These are phyloP conservation scores for Pterophyllum scalare DNA, from an alignment of 2,113 vertebrate genomes.

Conservation along the genomic window DNA sequence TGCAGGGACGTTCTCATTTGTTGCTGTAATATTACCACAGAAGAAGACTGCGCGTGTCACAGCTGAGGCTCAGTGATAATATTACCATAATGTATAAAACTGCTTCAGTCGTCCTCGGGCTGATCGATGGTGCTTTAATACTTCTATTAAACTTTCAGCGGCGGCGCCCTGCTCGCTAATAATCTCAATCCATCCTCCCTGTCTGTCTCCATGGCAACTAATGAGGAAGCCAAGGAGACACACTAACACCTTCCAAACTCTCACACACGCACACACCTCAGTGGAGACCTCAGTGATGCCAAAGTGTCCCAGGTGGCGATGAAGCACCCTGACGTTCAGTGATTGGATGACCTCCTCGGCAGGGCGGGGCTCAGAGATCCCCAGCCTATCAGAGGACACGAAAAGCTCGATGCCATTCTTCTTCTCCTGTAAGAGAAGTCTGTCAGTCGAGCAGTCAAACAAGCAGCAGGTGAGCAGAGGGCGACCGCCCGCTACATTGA, in stretches of 20 bases:
- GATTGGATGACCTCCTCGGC: constrained; percentile 92
- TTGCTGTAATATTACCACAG: background rate
- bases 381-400: constrained; percentile 87
- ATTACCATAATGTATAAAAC: constrained; percentile 28
- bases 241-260: background rate
- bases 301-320: constrained; percentile 88
- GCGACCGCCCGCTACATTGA: constrained; percentile 82
- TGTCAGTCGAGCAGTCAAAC: background rate
- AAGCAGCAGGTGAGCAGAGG: background rate
- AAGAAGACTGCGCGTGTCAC: background rate
- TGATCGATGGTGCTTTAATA: constrained; percentile 54
- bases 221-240: background rate
- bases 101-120: background rate
- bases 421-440: constrained; percentile 80
- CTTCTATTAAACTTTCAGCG: constrained; percentile 50
- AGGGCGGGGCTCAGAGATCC: constrained; percentile 81
- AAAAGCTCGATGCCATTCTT: constrained; percentile 93
- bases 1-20: background rate
- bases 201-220: constrained; percentile 19
- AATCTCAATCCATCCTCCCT: constrained; percentile 29
- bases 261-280: constrained; percentile 81
- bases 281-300: constrained; percentile 91
- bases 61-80: constrained; percentile 8
- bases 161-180: constrained; percentile 34
- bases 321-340: constrained; percentile 89